Conservation (phyloP, 2,113 vertebrate genomes). For the Euleptes europaea region DNA sequence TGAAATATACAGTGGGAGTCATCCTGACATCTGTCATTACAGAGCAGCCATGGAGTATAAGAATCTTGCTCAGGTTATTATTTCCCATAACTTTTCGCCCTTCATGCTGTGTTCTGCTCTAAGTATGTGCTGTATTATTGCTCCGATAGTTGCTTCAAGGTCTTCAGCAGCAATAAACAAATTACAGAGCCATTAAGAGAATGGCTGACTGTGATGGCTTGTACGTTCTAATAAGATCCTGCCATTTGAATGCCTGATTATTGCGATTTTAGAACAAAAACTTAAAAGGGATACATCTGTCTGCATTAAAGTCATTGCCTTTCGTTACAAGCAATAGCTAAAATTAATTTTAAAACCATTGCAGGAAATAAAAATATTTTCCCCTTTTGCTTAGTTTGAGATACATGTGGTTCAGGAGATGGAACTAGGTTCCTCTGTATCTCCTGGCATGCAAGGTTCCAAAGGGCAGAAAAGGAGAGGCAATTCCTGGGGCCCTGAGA, state of each 20-base stretch:
- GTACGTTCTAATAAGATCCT: neutral
- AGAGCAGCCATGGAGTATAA: neutral
- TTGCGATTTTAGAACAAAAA: constrained; percentile 1
- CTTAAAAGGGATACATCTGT: neutral
- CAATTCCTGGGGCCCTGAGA: neutral
- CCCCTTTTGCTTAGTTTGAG: neutral
- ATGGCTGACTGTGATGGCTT: neutral
- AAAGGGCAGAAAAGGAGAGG: neutral
- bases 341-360: neutral
- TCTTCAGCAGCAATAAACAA: constrained; percentile 1
- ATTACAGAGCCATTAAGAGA: neutral
- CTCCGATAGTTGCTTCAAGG: constrained; percentile 19
- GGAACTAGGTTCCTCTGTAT: neutral
- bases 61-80: neutral
- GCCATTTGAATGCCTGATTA: neutral
- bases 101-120: neutral
- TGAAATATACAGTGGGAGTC: neutral
- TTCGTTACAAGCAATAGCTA: neutral
- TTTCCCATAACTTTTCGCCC: constrained; percentile 5
- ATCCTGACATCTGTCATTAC: neutral
- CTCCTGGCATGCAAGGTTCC: too few species aligned
- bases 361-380: neutral
- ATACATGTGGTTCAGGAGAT: neutral
- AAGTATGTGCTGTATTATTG: neutral
- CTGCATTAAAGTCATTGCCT: neutral